Conservation (phyloP, 2,113 vertebrate genomes). For the Mus pahari region DNA sequence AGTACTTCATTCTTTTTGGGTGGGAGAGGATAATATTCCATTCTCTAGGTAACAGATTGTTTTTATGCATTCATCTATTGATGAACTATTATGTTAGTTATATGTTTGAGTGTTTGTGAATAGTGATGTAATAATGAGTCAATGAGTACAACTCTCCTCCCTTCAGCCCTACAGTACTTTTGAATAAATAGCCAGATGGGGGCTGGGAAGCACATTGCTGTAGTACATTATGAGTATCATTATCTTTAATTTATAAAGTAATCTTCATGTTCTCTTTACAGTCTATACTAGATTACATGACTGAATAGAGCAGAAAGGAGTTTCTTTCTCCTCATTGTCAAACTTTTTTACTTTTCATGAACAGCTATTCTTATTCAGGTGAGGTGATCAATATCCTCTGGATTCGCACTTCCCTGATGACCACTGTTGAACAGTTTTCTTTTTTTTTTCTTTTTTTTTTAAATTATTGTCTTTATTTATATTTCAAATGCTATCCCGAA, state of each 20-base stretch:
- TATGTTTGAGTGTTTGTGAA: background rate
- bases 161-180: background rate
- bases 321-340: background rate
- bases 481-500: too few species aligned
- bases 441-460: too few species aligned
- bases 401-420: too few species aligned
- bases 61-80: background rate
- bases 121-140: background rate
- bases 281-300: background rate
- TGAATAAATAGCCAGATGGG: background rate
- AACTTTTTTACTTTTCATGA: background rate
- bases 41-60: background rate
- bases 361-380: background rate
- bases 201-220: background rate
- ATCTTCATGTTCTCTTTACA: background rate
- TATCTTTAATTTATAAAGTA: background rate
- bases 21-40: background rate
- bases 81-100: background rate
- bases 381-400: background rate
- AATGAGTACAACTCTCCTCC: background rate
- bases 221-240: background rate
- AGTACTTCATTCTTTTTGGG: background rate
- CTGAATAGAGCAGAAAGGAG: background rate
- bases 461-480: too few species aligned
- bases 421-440: background rate